Evolutionary conservation across 2,113 vertebrate genomes (phyloP), one percentile per base, ranked within the genome.

Genomic region (Xiphophorus hellerii): DNA sequence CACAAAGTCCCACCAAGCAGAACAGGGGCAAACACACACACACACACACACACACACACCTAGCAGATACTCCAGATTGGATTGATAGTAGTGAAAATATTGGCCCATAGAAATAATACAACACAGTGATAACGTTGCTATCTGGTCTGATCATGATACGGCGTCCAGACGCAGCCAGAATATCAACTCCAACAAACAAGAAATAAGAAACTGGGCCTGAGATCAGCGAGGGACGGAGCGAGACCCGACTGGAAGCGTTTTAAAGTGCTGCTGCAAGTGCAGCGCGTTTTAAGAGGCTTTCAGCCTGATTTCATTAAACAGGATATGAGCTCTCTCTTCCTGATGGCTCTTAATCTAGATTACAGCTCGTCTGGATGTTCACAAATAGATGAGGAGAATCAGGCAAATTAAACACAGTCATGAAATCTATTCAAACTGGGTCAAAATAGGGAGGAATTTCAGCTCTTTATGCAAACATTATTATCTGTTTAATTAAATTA

Each of bases 401-500:
- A 42, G 28, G 87, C 79, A 89, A 92, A 92, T 91, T 86, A 90
- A 89, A 90, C 70, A 37, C 82, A 85, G 80, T 80, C 81, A 72
- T 86, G 72, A 73, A 87, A 90, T 83, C 83, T 61, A 85, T 90
- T 92, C 84, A 91, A 90, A 88, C 82, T 62, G 71, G 80, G 89
- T 90, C 81, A 88, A 80, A 88, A 88, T 69, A 82, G 28, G 76
- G 78, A 89, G 29, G 77, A 83, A 86, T 80, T 69, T 61, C 82
- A 78, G 78, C 77, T 87, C 77, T 84, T 89, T 81, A 87, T 88
- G 84, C 84, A 87, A 82, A 74, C 74, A 67, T 83, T 83, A 92
- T 94, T 86, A 94, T 92, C 87, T 88, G 73, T 93, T 93, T 94
- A 94, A 95, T 94, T 93, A 91, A 94, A 94, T 94, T 90, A 94